Conservation (phyloP, 2,797 vertebrate species). For the Chelmon rostratus region DNA sequence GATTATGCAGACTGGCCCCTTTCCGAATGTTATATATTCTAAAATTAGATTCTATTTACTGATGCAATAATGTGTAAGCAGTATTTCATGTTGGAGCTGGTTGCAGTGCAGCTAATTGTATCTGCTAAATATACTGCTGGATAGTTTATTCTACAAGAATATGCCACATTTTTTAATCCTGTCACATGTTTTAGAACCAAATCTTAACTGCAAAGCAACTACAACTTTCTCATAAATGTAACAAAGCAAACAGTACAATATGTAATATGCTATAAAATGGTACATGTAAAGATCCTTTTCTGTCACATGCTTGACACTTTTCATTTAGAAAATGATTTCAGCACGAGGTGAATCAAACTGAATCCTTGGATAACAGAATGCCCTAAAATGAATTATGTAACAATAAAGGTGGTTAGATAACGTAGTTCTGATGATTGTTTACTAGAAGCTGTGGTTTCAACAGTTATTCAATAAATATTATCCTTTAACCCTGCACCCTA, state of each 20-base stretch:
- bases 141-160: too few relatives aligned
- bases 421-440: constrained; percentile 1
- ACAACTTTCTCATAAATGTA: background rate
- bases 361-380: background rate
- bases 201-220: too few relatives aligned
- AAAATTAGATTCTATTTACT: background rate
- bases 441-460: background rate
- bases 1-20: background rate
- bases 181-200: too few relatives aligned
- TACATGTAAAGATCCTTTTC: background rate
- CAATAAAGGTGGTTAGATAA: background rate
- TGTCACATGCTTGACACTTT: background rate
- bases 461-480: background rate
- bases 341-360: background rate
- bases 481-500: background rate
- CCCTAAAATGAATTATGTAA: too few relatives aligned
- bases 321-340: background rate
- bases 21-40: background rate
- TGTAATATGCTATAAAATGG: too few relatives aligned
- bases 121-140: background rate
- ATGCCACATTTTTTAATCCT: too few relatives aligned
- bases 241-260: background rate
- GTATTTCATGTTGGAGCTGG: too few relatives aligned
- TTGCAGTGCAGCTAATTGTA: background rate
- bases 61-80: background rate